Percentiles rank a stretch among this genome's conserved stretches.
Evolutionary conservation across 2,888 invertebrate genomes (phyloP).

Genomic region (Drosophila sordidula): DNA sequence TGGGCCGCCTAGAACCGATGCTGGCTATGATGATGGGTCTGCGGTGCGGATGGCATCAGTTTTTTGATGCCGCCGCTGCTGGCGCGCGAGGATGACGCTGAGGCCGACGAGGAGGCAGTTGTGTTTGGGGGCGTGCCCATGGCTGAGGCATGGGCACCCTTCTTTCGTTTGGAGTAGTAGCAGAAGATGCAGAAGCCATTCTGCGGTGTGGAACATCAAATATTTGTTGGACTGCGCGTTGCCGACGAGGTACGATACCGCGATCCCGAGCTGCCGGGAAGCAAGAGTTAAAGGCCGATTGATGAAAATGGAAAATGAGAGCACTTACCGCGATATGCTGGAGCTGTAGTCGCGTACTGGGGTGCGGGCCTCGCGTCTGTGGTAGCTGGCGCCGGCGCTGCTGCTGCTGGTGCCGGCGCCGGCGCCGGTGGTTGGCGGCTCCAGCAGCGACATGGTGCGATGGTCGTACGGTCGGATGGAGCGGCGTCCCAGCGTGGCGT

Average conservation of each 20-base stretch:
- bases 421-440: slow-evolving; percentile 67
- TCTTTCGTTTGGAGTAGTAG: slow-evolving; percentile 82
- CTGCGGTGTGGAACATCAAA: slow-evolving; percentile 85
- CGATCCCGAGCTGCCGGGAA: slow-evolving; percentile 76
- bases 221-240: slow-evolving; percentile 84
- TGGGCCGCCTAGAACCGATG: slow-evolving; percentile 63
- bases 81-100: slow-evolving; percentile 71
- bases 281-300: neutral
- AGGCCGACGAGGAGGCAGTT: slow-evolving; percentile 71
- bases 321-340: slow-evolving; percentile 78
- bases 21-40: slow-evolving; percentile 54
- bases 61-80: slow-evolving; percentile 67
- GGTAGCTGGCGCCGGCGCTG: slow-evolving; percentile 59
- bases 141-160: slow-evolving; percentile 22
- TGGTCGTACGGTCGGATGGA: slow-evolving; percentile 83
- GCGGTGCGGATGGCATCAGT: slow-evolving; percentile 41
- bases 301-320: neutral
- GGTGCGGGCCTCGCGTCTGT: slow-evolving; percentile 79
- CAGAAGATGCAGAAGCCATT: slow-evolving; percentile 85
- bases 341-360: slow-evolving; percentile 78
- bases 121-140: slow-evolving; percentile 57
- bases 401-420: slow-evolving; percentile 34
- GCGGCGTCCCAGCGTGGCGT: slow-evolving; percentile 84
- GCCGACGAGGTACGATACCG: slow-evolving; percentile 83
- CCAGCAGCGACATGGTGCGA: slow-evolving; percentile 83